These are phyloP conservation scores for Cremastobaeus sp. DNA, from an alignment of 2,888 invertebrate genomes.

Conservation along the genomic window DNA sequence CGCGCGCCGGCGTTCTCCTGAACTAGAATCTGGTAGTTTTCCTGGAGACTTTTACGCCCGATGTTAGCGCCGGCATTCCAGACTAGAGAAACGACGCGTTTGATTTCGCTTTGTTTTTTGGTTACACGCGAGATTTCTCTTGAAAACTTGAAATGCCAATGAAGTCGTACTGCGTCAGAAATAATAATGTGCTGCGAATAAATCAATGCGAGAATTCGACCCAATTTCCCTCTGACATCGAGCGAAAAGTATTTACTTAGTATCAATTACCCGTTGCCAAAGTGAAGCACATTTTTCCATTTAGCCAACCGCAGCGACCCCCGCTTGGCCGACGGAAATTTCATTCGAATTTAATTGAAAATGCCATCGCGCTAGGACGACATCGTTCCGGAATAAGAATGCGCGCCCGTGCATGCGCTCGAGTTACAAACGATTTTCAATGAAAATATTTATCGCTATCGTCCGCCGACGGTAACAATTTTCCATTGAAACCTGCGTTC, in stretches of 20 bases:
- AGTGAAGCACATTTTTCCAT: conserved; percentile 19
- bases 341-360: conserved; percentile 32
- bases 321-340: conserved; percentile 5
- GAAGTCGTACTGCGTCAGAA: too few relatives aligned
- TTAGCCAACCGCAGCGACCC: background rate
- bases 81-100: too few relatives aligned
- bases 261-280: conserved; percentile 25
- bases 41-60: too few relatives aligned
- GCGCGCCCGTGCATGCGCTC: background rate
- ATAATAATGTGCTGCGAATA: background rate
- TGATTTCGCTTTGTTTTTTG: too few relatives aligned
- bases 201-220: conserved; percentile 15
- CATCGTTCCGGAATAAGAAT: background rate
- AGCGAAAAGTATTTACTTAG: conserved; percentile 35
- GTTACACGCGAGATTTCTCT: too few relatives aligned
- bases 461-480: too few relatives aligned
- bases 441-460: background rate
- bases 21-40: too few relatives aligned
- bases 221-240: conserved; percentile 1
- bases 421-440: background rate
- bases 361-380: conserved; percentile 15
- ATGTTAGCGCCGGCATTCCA: too few relatives aligned
- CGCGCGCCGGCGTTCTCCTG: too few relatives aligned
- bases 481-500: background rate
- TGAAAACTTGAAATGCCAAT: too few relatives aligned